phyloP scores from a whole-genome alignment of 2,797 vertebrate species.

The Saxicola maurus region DNA sequence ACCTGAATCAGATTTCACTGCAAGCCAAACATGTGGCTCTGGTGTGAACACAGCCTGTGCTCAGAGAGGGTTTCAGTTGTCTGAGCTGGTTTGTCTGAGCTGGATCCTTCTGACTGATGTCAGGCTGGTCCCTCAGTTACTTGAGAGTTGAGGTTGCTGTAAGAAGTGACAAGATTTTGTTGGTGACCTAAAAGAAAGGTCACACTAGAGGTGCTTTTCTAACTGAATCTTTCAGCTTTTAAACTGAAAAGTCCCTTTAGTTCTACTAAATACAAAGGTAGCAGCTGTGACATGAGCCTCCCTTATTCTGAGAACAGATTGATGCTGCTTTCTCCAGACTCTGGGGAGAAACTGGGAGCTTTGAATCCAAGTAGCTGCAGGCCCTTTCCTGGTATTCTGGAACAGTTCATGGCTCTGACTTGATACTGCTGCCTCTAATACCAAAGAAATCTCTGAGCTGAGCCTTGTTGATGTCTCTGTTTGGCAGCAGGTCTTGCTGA shows the following conservation, averaged over 20 bases:
- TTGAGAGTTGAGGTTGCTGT: neutral
- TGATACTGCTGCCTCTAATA: neutral
- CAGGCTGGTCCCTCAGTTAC: neutral
- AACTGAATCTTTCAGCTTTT: neutral
- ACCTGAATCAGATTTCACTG: neutral
- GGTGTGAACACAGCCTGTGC: neutral
- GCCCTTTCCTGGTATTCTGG: neutral
- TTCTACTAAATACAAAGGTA: neutral
- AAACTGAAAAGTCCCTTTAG: neutral
- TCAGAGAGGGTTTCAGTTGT: neutral
- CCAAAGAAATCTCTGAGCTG: neutral
- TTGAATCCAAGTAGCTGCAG: neutral
- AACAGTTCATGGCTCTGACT: neutral
- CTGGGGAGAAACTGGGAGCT: neutral
- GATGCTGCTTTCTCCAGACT: neutral
- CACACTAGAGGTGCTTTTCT: neutral
- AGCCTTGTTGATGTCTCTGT: neutral
- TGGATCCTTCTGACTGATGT: neutral
- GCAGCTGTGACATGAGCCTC: neutral
- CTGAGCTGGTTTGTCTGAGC: neutral
- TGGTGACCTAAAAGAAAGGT: neutral
- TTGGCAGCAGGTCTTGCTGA: neutral
- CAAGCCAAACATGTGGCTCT: neutral
- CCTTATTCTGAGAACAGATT: neutral
- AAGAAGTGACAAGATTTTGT: neutral